Percentiles rank a stretch among this genome's conserved stretches.
phyloP scores from a whole-genome alignment of 2,113 vertebrate genomes.

The Ammodytes marinus region DNA sequence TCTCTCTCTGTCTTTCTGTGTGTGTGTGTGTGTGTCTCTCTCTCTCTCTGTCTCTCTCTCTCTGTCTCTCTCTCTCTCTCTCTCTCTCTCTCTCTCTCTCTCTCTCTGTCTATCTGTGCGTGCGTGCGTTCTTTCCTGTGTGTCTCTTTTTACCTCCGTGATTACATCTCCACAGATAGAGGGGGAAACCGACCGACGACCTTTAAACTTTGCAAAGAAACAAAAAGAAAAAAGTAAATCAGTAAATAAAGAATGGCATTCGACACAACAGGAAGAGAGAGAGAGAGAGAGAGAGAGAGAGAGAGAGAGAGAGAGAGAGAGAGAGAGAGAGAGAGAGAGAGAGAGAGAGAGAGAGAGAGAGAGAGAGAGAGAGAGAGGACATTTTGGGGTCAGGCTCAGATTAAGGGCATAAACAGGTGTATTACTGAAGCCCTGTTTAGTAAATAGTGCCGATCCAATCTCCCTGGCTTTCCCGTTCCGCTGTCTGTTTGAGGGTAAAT shows the following conservation, averaged over 20 bases:
- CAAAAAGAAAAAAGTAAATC: not conserved
- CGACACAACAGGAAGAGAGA: conserved; percentile 41
- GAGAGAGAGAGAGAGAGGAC: conserved; percentile 30
- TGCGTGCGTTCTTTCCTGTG: no score
- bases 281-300: conserved; percentile 37
- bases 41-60: no score
- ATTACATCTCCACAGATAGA: conserved; percentile 25
- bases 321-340: conserved; percentile 48
- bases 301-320: conserved; percentile 46
- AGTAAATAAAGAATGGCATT: not conserved
- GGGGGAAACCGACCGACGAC: not conserved
- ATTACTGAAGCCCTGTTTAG: conserved; percentile 59
- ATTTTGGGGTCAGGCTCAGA: conserved; percentile 44
- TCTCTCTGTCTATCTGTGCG: no score
- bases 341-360: conserved; percentile 43
- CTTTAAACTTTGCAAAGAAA: not conserved
- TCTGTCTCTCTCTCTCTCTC: no score
- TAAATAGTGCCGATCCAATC: conserved; percentile 68
- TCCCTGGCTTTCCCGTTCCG: conserved; percentile 34
- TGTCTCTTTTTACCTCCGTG: no score
- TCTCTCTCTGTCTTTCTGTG: no score
- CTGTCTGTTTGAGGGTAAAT: conserved; percentile 78
- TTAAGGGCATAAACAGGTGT: conserved; percentile 65
- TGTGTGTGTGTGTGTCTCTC: no score
- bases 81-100: no score